A percentile compares a stretch with the other conserved stretches of the same genome.
These are phyloP conservation scores for Schizaphis graminum DNA, from an alignment of 2,888 invertebrate species.

Conservation along the genomic window DNA sequence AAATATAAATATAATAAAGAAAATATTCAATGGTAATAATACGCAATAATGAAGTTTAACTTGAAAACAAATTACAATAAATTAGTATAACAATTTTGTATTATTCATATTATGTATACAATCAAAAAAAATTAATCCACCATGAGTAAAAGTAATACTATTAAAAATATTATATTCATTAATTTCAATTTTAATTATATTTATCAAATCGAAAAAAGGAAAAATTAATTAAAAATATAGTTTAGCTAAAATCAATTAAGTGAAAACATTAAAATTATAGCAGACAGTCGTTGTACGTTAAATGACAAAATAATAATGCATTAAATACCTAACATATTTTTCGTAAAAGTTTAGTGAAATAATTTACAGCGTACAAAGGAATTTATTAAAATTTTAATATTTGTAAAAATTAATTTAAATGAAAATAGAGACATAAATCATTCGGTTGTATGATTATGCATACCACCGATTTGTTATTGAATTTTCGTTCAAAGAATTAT, in stretches of 20 bases:
- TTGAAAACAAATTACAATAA: not conserved
- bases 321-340: not conserved
- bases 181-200: not conserved
- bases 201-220: not conserved
- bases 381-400: not conserved
- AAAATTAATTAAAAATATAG: not conserved
- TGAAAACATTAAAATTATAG: not conserved
- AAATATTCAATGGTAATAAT: no score
- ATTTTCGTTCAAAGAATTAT: not conserved
- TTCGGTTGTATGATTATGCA: not conserved
- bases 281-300: not conserved
- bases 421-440: not conserved
- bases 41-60: not conserved
- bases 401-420: not conserved
- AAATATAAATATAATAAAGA: no score
- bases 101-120: not conserved
- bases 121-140: not conserved
- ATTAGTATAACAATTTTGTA: not conserved
- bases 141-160: not conserved
- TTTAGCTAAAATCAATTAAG: not conserved
- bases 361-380: not conserved
- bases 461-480: not conserved
- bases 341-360: not conserved
- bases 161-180: not conserved
- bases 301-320: not conserved